Percentiles rank a stretch among this genome's conserved stretches.
Conservation (phyloP, 2,888 invertebrate species). For the Abscondita cerata region DNA sequence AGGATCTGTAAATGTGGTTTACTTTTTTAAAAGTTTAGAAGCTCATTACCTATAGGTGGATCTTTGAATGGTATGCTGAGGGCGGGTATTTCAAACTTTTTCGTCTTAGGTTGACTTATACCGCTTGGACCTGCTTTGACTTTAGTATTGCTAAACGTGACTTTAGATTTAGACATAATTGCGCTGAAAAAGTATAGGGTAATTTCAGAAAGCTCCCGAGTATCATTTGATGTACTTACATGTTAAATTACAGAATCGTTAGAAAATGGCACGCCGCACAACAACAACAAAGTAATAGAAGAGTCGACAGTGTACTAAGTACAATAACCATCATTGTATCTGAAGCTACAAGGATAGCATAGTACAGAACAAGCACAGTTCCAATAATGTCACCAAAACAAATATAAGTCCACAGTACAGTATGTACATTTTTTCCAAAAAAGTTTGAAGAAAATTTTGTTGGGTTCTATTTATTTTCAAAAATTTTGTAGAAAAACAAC, state of each 20-base stretch:
- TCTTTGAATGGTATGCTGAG: slow-evolving; percentile 18
- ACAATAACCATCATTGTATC: no score
- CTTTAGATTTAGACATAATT: slow-evolving; percentile 9
- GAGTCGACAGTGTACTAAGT: no score
- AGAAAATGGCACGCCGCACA: no score
- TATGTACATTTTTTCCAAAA: slow-evolving; percentile 27
- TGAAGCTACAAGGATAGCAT: no score
- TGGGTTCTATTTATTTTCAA: not conserved
- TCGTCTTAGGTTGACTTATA: not conserved
- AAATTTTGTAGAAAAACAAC: not conserved
- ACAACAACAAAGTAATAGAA: no score
- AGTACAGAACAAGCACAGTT: no score
- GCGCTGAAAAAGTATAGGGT: not conserved
- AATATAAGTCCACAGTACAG: slow-evolving; percentile 19
- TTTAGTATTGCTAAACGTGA: not conserved
- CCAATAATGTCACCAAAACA: no score
- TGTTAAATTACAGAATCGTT: no score
- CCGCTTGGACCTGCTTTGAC: not conserved
- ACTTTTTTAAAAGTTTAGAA: not conserved
- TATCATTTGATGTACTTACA: no score
- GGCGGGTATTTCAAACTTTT: slow-evolving; percentile 16
- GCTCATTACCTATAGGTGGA: slow-evolving; percentile 8
- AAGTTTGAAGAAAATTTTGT: not conserved
- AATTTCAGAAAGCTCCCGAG: no score
- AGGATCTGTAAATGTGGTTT: slow-evolving; percentile 19